These are phyloP conservation scores for Choristoneura fumiferana DNA, from an alignment of 1,140 invertebrate species.

Conservation along the genomic window DNA sequence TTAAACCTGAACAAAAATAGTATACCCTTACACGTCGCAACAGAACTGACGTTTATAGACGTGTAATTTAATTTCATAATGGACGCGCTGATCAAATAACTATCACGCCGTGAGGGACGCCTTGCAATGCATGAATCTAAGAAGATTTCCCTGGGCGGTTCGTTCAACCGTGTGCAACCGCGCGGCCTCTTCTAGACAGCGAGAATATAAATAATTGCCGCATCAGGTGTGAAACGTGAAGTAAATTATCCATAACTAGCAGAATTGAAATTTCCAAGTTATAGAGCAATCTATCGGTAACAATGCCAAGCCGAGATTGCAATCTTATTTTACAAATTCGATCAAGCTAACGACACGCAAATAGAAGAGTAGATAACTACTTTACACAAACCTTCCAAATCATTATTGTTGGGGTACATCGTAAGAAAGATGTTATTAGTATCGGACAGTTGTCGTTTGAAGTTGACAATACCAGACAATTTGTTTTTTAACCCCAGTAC, in stretches of 20 bases:
- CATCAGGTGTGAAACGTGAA: slow-evolving; percentile 24
- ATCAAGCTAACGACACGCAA: no score
- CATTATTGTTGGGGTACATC: no score
- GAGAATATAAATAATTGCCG: slow-evolving; percentile 35
- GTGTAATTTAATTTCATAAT: slow-evolving; percentile 48
- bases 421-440: slow-evolving; percentile 31
- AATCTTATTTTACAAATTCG: no score
- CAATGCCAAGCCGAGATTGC: neutral
- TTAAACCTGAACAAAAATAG: slow-evolving; percentile 14
- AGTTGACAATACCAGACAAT: slow-evolving; percentile 51
- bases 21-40: slow-evolving; percentile 23
- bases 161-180: slow-evolving; percentile 32
- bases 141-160: slow-evolving; percentile 39
- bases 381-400: no score
- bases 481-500: slow-evolving; percentile 41
- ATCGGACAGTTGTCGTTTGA: slow-evolving; percentile 40
- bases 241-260: slow-evolving; percentile 27
- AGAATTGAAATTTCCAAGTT: neutral
- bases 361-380: no score
- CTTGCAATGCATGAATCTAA: slow-evolving; percentile 44
- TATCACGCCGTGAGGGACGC: slow-evolving; percentile 41
- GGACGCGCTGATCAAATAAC: slow-evolving; percentile 50
- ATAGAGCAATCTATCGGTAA: neutral
- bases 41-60: slow-evolving; percentile 30
- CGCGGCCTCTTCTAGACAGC: slow-evolving; percentile 15